Evolutionary conservation across 2,113 vertebrate species (phyloP).

Genomic region (Oxyruncus cristatus): DNA sequence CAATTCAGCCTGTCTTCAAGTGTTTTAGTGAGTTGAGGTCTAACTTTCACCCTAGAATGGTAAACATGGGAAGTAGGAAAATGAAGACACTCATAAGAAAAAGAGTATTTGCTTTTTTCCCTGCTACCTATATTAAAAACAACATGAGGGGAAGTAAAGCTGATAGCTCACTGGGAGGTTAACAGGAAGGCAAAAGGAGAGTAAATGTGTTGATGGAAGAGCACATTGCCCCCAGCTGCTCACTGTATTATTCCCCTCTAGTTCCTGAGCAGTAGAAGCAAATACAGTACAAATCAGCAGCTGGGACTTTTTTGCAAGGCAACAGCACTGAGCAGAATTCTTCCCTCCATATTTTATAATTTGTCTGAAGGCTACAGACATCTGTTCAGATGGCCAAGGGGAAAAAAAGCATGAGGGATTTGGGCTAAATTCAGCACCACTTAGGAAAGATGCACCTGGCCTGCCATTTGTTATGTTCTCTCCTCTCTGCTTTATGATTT

Average conservation of each 20-base stretch:
- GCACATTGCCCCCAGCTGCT: not conserved
- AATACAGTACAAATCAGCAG: not conserved
- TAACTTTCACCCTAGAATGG: not conserved
- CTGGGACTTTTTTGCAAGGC: not conserved
- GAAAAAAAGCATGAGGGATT: conserved; percentile 30
- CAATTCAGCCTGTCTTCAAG: not conserved
- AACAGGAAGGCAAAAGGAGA: not conserved
- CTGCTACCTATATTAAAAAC: not conserved
- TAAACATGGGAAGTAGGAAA: not conserved
- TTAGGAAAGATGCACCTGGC: conserved; percentile 54
- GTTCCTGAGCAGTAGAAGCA: not conserved
- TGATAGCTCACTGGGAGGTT: not conserved
- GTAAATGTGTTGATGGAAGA: not conserved
- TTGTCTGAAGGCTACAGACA: conserved; percentile 48
- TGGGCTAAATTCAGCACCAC: conserved; percentile 58
- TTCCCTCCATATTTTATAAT: conserved; percentile 47
- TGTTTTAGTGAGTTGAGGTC: not conserved
- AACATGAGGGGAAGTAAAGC: not conserved
- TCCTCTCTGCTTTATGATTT: conserved; percentile 35
- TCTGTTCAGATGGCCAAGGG: conserved; percentile 42
- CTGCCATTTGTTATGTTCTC: conserved; percentile 52
- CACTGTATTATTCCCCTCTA: not conserved
- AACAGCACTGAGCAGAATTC: not conserved
- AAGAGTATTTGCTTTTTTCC: not conserved
- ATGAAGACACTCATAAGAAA: not conserved